Conservation (phyloP, 2,113 vertebrate genomes). For the Syngnathus floridae region DNA sequence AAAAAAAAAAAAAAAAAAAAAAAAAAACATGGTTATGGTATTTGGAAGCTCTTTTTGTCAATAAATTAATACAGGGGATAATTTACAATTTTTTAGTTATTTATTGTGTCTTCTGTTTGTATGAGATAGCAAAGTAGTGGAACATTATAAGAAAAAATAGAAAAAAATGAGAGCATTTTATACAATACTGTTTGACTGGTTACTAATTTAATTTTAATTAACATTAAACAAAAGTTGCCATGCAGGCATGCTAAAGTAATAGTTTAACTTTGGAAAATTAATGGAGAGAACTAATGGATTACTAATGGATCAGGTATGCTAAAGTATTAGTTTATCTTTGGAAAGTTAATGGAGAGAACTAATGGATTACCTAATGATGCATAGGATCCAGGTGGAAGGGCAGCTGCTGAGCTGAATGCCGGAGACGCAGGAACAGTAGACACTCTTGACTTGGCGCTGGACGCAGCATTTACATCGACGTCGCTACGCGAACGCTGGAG, state of each 20-base stretch:
- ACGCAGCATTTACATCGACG: conserved; percentile 93
- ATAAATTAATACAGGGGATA: neutral
- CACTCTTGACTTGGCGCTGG: conserved; percentile 91
- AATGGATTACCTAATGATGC: conserved; percentile 88
- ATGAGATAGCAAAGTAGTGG: no score
- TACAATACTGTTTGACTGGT: no score
- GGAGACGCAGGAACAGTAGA: conserved; percentile 75
- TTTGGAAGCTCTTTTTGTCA: neutral
- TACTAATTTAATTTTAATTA: neutral
- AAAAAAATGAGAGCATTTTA: no score
- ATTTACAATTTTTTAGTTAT: no score
- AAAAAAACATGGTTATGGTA: no score
- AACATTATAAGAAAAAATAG: no score
- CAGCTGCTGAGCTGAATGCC: conserved; percentile 87
- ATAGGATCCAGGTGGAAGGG: conserved; percentile 94
- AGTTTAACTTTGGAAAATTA: no score
- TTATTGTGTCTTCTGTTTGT: no score
- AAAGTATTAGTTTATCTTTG: neutral
- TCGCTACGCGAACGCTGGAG: conserved; percentile 96
- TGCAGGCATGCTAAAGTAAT: no score
- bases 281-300: no score
- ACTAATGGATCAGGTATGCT: no score
- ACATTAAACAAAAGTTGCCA: neutral
- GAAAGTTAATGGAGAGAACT: neutral
- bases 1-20: no score